These are phyloP conservation scores for Alethe diademata DNA, from an alignment of 2,113 vertebrate species.

Conservation along the genomic window DNA sequence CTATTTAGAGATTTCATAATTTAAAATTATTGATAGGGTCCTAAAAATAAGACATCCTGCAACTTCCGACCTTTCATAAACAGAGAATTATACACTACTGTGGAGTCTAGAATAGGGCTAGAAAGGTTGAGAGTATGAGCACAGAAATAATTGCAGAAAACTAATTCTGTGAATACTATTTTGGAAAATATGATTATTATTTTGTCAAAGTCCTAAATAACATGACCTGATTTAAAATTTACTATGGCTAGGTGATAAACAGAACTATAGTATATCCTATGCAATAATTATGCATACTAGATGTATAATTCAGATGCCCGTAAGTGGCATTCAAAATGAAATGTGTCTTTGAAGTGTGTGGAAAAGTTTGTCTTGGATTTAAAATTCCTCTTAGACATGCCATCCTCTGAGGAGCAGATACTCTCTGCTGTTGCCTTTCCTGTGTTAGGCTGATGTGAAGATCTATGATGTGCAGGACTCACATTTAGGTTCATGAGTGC, in stretches of 20 bases:
- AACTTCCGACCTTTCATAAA: not conserved
- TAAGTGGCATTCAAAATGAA: conserved; percentile 50
- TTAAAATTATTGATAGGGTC: not conserved
- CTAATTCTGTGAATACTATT: not conserved
- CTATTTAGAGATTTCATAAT: not conserved
- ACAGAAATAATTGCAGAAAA: not conserved
- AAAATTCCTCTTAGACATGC: conserved; percentile 5
- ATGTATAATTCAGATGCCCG: not conserved
- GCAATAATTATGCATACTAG: conserved; percentile 19
- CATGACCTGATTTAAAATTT: conserved; percentile 16
- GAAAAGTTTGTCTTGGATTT: conserved; percentile 43
- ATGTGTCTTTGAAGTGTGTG: conserved; percentile 29
- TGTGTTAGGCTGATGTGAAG: conserved; percentile 1
- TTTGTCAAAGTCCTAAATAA: conserved; percentile 19
- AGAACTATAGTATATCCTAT: not conserved
- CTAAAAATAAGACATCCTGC: not conserved
- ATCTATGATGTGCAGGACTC: not conserved
- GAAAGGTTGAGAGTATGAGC: not conserved
- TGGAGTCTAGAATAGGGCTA: not conserved
- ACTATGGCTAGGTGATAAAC: conserved; percentile 9
- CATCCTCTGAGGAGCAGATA: not conserved
- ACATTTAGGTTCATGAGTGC: conserved; percentile 11
- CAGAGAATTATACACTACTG: not conserved
- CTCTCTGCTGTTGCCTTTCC: conserved; percentile 26
- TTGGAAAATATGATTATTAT: conserved; percentile 20